phyloP scores from a whole-genome alignment of 1,140 invertebrate genomes.

The Chionoecetes opilio region DNA sequence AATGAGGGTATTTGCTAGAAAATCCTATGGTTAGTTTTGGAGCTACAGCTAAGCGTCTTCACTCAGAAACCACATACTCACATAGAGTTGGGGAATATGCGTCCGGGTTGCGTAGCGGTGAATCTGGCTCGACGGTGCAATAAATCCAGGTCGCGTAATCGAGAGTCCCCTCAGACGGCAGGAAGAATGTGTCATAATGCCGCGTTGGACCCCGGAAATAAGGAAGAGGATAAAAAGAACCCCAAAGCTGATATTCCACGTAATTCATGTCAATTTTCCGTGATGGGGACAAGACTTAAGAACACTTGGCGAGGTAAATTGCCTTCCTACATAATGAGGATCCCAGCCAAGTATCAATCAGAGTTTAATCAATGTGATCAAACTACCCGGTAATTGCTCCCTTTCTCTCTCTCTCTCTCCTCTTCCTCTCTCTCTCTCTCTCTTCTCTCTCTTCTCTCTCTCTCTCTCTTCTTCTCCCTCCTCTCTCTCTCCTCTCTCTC shows the following conservation, averaged over 20 bases:
- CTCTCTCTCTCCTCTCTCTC: neutral
- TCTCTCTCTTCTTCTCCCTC: neutral
- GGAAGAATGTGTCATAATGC: conserved; percentile 65
- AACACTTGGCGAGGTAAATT: conserved; percentile 70
- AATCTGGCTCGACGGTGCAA: conserved; percentile 37
- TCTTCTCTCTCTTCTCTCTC: conserved; percentile 42
- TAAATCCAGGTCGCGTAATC: conserved; percentile 49
- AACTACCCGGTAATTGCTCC: conserved; percentile 71
- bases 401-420: conserved; percentile 56
- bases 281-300: conserved; percentile 70
- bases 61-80: no score
- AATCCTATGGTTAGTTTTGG: no score
- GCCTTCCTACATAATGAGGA: conserved; percentile 62
- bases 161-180: conserved; percentile 46
- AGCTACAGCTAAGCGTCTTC: no score
- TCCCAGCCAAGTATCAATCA: conserved; percentile 69
- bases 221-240: no score
- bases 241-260: conserved; percentile 36
- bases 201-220: conserved; percentile 42
- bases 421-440: conserved; percentile 47
- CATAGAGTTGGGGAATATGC: no score
- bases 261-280: conserved; percentile 58
- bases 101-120: neutral
- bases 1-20: no score
- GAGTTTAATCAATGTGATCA: conserved; percentile 74